Conservation (phyloP, 2,113 vertebrate species). For the Chaenogobius annularis region DNA sequence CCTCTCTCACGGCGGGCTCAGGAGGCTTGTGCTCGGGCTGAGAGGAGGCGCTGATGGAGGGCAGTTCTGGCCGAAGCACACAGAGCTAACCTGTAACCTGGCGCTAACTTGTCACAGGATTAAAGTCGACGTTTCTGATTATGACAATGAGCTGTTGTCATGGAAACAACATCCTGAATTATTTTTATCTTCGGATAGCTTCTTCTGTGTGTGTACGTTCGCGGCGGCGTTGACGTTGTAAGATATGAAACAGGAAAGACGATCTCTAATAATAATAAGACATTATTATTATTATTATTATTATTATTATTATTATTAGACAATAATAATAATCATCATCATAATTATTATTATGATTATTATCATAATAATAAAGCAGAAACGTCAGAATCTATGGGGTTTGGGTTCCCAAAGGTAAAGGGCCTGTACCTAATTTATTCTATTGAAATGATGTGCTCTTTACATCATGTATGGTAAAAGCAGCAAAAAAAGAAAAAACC, state of each 20-base stretch:
- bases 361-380: too few relatives aligned
- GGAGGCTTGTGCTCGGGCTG: not conserved
- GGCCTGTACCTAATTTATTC: too few relatives aligned
- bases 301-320: too few relatives aligned
- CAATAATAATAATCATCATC: too few relatives aligned
- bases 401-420: too few relatives aligned
- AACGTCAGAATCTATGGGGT: too few relatives aligned
- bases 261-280: too few relatives aligned
- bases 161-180: constrained; percentile 18
- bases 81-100: not conserved
- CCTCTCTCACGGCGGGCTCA: not conserved
- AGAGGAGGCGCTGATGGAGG: not conserved
- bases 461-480: too few relatives aligned
- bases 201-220: not conserved
- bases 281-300: too few relatives aligned
- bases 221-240: not conserved
- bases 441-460: too few relatives aligned
- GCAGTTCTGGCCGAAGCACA: not conserved
- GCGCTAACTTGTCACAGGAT: not conserved
- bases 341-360: too few relatives aligned
- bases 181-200: not conserved
- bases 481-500: too few relatives aligned
- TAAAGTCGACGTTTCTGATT: not conserved
- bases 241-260: not conserved
- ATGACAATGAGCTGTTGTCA: constrained; percentile 26